Base-by-base conservation (phyloP, 2,888 invertebrate species). In the Eristalinus sepulchralis region DNA sequence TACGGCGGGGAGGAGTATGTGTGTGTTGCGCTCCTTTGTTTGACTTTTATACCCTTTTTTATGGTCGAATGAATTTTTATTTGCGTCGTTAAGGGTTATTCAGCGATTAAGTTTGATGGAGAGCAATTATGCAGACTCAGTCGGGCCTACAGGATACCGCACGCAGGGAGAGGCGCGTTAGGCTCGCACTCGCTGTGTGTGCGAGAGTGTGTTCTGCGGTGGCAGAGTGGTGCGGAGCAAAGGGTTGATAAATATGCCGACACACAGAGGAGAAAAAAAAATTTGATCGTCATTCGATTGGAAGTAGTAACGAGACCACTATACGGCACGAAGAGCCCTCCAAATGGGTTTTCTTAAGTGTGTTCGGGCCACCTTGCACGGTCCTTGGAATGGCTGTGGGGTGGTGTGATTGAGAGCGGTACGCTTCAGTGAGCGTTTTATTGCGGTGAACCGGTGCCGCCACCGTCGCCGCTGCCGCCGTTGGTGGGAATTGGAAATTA, bases 101-200 rank as follows among this genome's bases (percentile, higher is more conserved):
- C 78, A 83, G 72, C 83, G 78, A 83, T 83, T 83, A 83, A 78
- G 83, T 78, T 83, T 78, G 83, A 83, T 83, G 78, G 73, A 83
- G 72, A 72, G 72, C 78, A 83, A 83, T 83, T 78, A 83, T 83
- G 76, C 76, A 80, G 82, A 55, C 71, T 66, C 66, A 55, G 71
- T 66, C 68, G 68, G 55, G 55, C 64, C 53, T 67, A 33, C 33
- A 10, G 66, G 53, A 13, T 34, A 34, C 27, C 80, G 75, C 81
- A 63, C 57, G 47, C 47, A 47, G 47, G 27, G 27, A 63, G 67
- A n/a, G 20, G n/a, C 22, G 5, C n/a, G 17, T n/a, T 24, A 20
- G 36, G 34, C 60, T n/a, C n/a, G 60, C 47, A 53, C 53, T 13
- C 39, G 39, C 39, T 39, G 36, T 8, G 11, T 36, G 11, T 34